phyloP scores from a whole-genome alignment of 2,888 invertebrate species.

The Hyposoter didymator region DNA sequence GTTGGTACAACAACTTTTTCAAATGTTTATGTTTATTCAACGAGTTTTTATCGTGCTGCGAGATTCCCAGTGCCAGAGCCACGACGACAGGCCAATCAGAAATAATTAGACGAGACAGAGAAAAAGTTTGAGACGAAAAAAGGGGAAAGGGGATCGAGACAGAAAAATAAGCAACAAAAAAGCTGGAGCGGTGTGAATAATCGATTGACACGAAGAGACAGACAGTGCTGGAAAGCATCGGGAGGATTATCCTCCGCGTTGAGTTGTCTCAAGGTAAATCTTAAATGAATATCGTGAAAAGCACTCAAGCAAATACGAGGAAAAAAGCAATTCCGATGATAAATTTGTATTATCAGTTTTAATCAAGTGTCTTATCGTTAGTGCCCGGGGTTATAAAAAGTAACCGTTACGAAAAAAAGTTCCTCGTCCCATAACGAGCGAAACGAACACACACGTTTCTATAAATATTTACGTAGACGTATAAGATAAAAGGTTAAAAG shows the following conservation, averaged over 20 bases:
- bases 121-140: constrained; percentile 23
- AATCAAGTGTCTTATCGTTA: constrained; percentile 68
- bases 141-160: neutral
- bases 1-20: neutral
- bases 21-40: constrained; percentile 17
- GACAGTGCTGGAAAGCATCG: constrained; percentile 48
- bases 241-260: constrained; percentile 42
- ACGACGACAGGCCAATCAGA: constrained; percentile 3
- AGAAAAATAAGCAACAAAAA: constrained; percentile 35
- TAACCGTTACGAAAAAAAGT: constrained; percentile 58
- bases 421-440: constrained; percentile 49
- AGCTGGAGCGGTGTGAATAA: constrained; percentile 58
- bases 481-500: no score
- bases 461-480: constrained; percentile 39
- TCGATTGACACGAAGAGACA: constrained; percentile 56
- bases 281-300: constrained; percentile 24
- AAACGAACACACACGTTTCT: constrained; percentile 36
- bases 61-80: constrained; percentile 40
- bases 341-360: constrained; percentile 51
- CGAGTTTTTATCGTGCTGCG: constrained; percentile 46
- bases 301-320: neutral
- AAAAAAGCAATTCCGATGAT: neutral
- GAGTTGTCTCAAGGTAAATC: constrained; percentile 6
- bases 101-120: constrained; percentile 24
- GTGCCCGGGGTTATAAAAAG: constrained; percentile 62